Conservation (phyloP, 92 coral and sea anemone species). For the Montipora capitata region DNA sequence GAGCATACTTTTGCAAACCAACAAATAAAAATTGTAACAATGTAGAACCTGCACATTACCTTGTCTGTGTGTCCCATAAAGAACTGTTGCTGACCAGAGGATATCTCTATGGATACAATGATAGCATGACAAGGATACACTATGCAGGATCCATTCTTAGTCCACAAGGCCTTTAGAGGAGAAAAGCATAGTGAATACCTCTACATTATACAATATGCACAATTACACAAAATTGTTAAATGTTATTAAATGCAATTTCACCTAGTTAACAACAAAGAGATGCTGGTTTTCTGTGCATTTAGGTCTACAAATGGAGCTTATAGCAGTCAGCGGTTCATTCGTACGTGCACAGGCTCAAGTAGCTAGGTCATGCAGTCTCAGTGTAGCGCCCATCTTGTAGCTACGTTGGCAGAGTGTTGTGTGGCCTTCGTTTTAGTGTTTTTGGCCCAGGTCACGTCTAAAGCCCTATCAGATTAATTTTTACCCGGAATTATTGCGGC, state of each 20-base stretch:
- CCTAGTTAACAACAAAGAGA: too few species aligned
- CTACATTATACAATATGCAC: not conserved
- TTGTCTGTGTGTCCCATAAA: constrained; percentile 97
- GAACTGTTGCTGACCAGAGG: constrained; percentile 94
- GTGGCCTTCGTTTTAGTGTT: too few species aligned
- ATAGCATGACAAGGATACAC: constrained; percentile 98
- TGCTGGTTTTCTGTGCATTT: too few species aligned
- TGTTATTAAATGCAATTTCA: too few species aligned
- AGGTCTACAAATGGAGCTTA: too few species aligned
- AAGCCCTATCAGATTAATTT: not conserved
- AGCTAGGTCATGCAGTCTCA: too few species aligned
- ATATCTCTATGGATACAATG: constrained; percentile 91
- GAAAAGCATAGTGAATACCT: not conserved
- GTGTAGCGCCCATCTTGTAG: too few species aligned
- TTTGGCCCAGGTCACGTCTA: not conserved
- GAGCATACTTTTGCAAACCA: too few species aligned
- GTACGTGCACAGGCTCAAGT: too few species aligned
- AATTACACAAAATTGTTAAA: too few species aligned
- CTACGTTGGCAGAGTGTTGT: not conserved
- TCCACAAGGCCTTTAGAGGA: constrained; percentile 87
- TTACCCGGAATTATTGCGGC: not conserved
- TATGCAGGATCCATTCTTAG: constrained; percentile 85
- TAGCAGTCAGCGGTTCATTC: too few species aligned
- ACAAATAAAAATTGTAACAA: not conserved
- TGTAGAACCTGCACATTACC: constrained; percentile 45